phyloP scores from a whole-genome alignment of 2,113 vertebrate species.

The Stomatorhinus ivindoensis region DNA sequence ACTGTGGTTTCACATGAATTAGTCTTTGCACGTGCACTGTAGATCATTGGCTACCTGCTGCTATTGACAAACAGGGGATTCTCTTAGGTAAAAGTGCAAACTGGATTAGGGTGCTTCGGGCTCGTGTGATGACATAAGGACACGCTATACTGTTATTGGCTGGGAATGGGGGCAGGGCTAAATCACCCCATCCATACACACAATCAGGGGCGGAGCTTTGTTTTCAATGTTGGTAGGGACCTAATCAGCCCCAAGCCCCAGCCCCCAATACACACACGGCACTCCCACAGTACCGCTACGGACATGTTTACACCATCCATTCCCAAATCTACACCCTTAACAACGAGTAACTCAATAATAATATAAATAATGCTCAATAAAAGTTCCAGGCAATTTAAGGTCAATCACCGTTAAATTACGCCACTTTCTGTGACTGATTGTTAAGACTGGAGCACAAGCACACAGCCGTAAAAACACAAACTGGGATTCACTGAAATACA shows the following conservation, averaged over 20 bases:
- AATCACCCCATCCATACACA: background rate
- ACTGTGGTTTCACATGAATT: background rate
- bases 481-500: background rate
- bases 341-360: background rate
- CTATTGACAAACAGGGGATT: background rate
- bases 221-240: background rate
- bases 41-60: background rate
- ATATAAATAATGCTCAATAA: background rate
- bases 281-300: background rate
- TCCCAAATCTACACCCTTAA: background rate
- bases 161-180: background rate
- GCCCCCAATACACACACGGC: background rate
- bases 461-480: background rate
- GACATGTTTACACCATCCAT: background rate
- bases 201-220: background rate
- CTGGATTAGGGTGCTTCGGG: background rate
- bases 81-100: background rate
- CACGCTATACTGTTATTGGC: background rate
- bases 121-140: background rate
- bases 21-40: background rate
- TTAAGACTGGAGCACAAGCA: background rate
- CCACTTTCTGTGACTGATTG: background rate
- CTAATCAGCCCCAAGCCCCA: background rate
- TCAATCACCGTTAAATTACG: background rate
- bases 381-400: background rate